Evolutionary conservation across 2,888 invertebrate species (phyloP).

Genomic region (Nomada flava): DNA sequence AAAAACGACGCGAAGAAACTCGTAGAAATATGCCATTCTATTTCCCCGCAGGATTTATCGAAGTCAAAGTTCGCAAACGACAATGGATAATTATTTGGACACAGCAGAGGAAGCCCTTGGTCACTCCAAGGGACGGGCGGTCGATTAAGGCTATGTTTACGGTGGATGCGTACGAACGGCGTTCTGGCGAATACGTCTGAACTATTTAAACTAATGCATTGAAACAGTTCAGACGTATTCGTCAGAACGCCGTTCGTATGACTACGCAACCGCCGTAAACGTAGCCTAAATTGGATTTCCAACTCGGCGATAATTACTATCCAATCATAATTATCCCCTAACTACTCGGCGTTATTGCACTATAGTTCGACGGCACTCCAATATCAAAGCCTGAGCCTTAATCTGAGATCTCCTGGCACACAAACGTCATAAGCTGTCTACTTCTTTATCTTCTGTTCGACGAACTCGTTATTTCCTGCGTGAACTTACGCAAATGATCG

Average conservation of each 20-base stretch:
- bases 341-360: slow-evolving; percentile 25
- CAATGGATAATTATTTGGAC: neutral
- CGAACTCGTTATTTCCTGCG: neutral
- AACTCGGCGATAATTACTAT: slow-evolving; percentile 16
- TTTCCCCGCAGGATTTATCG: neutral
- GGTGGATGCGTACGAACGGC: too few species aligned
- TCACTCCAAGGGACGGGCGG: neutral
- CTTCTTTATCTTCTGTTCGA: neutral
- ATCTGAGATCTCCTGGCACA: slow-evolving; percentile 9
- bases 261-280: too few species aligned
- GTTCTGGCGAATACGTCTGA: too few species aligned
- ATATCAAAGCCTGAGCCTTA: slow-evolving; percentile 19
- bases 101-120: neutral
- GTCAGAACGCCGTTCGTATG: too few species aligned
- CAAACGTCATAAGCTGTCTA: neutral
- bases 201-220: too few species aligned
- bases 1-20: neutral
- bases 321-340: slow-evolving; percentile 40
- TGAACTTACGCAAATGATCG: neutral
- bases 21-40: neutral
- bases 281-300: slow-evolving; percentile 24
- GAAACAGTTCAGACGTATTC: too few species aligned
- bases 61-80: neutral
- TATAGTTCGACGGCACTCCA: slow-evolving; percentile 15
- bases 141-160: slow-evolving; percentile 11